A percentile compares a stretch with the other conserved stretches of the same genome.
Conservation (phyloP, 2,797 vertebrate species). For the Xerus rutilus region DNA sequence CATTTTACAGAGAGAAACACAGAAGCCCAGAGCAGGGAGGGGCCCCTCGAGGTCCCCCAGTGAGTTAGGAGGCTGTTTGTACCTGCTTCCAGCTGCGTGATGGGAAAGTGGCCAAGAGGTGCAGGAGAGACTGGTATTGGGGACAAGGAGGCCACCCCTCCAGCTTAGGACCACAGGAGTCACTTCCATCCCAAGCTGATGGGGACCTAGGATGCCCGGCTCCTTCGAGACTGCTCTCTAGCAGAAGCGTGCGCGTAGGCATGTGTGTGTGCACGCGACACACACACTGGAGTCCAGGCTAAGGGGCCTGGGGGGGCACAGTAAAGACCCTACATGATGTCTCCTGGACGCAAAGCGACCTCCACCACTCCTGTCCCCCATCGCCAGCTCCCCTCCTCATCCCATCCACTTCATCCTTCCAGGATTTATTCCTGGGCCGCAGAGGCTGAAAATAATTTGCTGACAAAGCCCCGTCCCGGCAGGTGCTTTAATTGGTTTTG, state of each 20-base stretch:
- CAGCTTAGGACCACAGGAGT: neutral
- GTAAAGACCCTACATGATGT: neutral
- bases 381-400: neutral
- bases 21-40: neutral
- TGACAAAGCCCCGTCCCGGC: constrained; percentile 71
- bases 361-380: neutral
- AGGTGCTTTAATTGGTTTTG: constrained; percentile 82
- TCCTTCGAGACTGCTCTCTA: neutral
- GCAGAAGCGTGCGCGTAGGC: neutral
- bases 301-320: neutral
- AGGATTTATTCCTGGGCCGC: constrained; percentile 74
- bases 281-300: neutral
- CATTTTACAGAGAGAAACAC: neutral
- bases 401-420: neutral
- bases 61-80: neutral
- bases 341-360: neutral
- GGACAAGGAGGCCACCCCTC: neutral
- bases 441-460: constrained; percentile 71
- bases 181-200: neutral
- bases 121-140: neutral
- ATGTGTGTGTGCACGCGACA: neutral
- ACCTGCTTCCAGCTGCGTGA: too few relatives aligned
- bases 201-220: neutral
- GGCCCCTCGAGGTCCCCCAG: neutral
- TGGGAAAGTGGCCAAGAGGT: too few relatives aligned